These are phyloP conservation scores for Crypturellus tataupa DNA, from an alignment of 2,797 vertebrate genomes.

Conservation along the genomic window DNA sequence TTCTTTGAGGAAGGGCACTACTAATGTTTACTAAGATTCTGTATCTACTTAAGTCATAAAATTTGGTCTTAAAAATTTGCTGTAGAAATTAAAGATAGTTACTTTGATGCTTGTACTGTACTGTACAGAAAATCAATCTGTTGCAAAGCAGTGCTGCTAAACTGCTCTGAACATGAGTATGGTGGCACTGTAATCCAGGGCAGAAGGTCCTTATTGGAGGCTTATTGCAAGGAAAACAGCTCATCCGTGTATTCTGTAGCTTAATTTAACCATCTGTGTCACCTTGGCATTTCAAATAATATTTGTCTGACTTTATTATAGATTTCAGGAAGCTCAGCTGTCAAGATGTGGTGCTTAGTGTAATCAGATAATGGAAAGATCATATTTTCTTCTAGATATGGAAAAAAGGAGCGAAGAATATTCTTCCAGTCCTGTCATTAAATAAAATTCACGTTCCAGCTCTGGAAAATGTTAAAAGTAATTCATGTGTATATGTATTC, in stretches of 20 bases:
- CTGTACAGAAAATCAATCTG: not conserved
- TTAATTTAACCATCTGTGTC: slow-evolving; percentile 15
- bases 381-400: not conserved
- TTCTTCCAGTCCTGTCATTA: not conserved
- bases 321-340: not conserved
- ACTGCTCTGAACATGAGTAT: not conserved
- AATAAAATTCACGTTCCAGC: not conserved
- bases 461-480: not conserved
- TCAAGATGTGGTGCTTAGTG: not conserved
- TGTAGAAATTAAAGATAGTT: not conserved
- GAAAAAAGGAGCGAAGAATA: not conserved
- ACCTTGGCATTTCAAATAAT: not conserved
- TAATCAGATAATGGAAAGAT: slow-evolving; percentile 1
- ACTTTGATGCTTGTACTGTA: not conserved
- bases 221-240: not conserved
- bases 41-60: not conserved
- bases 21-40: not conserved
- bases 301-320: not conserved
- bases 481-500: not conserved
- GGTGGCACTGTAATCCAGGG: not conserved
- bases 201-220: not conserved
- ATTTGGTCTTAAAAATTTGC: not conserved
- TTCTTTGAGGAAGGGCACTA: not conserved
- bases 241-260: not conserved
- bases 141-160: not conserved